These are phyloP conservation scores for Leptinotarsa defecta DNA, from an alignment of 1,140 invertebrate species.

Conservation along the genomic window DNA sequence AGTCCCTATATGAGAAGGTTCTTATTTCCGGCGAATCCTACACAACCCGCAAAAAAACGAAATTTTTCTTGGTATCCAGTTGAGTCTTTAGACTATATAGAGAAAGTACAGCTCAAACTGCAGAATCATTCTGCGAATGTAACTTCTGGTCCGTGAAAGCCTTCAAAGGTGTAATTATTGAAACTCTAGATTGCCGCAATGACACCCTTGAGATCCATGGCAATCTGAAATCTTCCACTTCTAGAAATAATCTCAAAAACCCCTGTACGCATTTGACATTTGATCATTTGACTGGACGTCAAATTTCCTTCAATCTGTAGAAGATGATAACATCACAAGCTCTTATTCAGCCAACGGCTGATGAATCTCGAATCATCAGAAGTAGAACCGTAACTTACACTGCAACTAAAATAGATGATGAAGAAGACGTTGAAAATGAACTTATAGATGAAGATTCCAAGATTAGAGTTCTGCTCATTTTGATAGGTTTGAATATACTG, in stretches of 20 bases:
- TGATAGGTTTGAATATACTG: constrained; percentile 7
- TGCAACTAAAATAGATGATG: not conserved
- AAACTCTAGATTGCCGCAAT: not conserved
- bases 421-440: not conserved
- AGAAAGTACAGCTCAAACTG: too few species aligned
- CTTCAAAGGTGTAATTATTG: not conserved
- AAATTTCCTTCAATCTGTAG: not conserved
- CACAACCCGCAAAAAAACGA: too few species aligned
- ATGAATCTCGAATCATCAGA: not conserved
- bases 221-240: not conserved
- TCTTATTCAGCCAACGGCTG: not conserved
- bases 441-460: not conserved
- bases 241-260: not conserved
- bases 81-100: too few species aligned
- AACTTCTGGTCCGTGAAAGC: not conserved
- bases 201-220: not conserved
- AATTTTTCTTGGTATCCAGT: too few species aligned
- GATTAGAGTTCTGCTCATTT: not conserved
- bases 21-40: too few species aligned
- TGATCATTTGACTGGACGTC: not conserved
- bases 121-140: too few species aligned
- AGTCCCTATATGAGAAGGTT: too few species aligned
- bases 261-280: not conserved
- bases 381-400: not conserved
- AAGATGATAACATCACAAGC: not conserved